A percentile compares a stretch with the other conserved stretches of the same genome.
These are phyloP conservation scores for Dolichopus griseipennis DNA, from an alignment of 2,888 invertebrate species.

Conservation along the genomic window DNA sequence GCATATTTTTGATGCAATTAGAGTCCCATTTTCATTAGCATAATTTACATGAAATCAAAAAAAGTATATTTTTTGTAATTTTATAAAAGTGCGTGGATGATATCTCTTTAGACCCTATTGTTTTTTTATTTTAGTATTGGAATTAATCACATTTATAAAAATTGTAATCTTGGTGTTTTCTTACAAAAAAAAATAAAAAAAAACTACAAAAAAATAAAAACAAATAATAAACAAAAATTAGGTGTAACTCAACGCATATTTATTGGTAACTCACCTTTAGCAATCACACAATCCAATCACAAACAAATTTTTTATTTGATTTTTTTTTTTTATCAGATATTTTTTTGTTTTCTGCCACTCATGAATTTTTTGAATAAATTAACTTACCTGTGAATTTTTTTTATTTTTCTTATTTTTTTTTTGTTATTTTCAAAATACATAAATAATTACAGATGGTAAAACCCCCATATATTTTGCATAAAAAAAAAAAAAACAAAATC, in stretches of 20 bases:
- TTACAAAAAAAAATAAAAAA: neutral
- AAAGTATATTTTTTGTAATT: neutral
- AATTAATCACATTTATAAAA: neutral
- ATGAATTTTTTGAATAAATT: neutral
- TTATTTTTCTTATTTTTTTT: no score
- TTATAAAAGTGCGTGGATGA: neutral
- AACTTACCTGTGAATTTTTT: neutral
- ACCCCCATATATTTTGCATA: conserved; percentile 6
- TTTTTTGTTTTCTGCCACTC: neutral
- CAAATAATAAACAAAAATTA: neutral
- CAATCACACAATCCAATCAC: conserved; percentile 4
- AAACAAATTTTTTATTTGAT: neutral
- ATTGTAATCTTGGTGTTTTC: neutral
- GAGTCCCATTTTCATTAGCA: conserved; percentile 1
- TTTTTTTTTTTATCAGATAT: neutral
- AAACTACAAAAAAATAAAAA: neutral
- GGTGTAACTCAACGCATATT: neutral
- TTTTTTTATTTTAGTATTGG: neutral
- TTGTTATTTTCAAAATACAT: neutral
- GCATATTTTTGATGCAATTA: conserved; percentile 2
- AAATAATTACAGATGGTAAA: neutral
- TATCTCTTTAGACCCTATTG: neutral
- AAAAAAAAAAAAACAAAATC: neutral
- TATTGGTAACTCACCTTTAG: neutral
- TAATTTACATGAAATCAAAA: neutral